These are phyloP conservation scores for Drosophila birchii DNA, from an alignment of 2,888 invertebrate genomes.

Conservation along the genomic window DNA sequence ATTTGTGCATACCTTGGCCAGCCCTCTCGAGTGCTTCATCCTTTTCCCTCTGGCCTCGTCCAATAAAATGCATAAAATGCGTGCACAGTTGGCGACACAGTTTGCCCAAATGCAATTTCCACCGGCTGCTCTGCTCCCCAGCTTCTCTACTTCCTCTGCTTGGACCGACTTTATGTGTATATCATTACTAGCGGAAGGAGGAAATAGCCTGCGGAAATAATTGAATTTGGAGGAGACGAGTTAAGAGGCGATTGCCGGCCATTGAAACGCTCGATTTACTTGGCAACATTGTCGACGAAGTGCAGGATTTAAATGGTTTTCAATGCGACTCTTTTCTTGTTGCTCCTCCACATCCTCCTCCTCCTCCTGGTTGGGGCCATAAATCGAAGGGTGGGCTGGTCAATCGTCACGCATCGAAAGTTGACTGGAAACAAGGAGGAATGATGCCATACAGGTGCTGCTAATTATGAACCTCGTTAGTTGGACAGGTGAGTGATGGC, in stretches of 20 bases:
- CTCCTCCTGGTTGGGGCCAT: constrained; percentile 41
- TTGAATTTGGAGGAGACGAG: constrained; percentile 78
- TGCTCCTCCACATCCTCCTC: constrained; percentile 4
- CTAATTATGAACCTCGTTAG: constrained; percentile 62
- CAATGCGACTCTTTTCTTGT: not conserved
- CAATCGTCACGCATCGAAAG: constrained; percentile 59
- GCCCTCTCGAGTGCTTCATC: constrained; percentile 4
- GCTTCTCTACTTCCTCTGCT: not conserved
- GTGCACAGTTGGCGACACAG: constrained; percentile 67
- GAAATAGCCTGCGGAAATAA: constrained; percentile 76
- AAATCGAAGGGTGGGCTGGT: constrained; percentile 53
- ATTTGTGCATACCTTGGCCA: constrained; percentile 33
- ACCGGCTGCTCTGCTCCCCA: constrained; percentile 2
- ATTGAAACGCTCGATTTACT: constrained; percentile 71
- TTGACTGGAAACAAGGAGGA: constrained; percentile 12
- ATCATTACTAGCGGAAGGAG: constrained; percentile 46
- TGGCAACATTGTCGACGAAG: constrained; percentile 63
- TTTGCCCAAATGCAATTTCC: constrained; percentile 75
- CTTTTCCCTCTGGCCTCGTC: constrained; percentile 5
- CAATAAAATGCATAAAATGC: constrained; percentile 71
- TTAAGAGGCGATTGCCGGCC: constrained; percentile 68
- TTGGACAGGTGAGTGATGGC: constrained; percentile 37
- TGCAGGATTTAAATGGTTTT: constrained; percentile 29
- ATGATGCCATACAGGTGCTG: constrained; percentile 43
- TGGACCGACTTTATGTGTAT: constrained; percentile 37